Conservation (phyloP, 1,140 invertebrate species). For the Colletes latitarsis region DNA sequence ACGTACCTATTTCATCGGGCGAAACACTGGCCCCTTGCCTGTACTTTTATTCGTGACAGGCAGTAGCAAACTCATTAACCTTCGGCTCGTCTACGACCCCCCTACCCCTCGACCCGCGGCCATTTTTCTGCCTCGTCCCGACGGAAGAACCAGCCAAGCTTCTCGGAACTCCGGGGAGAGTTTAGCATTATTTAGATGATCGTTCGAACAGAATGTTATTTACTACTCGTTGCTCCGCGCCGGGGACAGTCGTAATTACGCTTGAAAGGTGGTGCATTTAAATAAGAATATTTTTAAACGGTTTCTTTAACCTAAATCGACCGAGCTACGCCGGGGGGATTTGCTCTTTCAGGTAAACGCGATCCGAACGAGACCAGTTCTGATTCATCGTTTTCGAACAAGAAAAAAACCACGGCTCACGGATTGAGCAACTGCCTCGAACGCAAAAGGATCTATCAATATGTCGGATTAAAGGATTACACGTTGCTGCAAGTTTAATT, state of each 20-base stretch:
- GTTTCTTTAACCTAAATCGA: no score
- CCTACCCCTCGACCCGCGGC: neutral
- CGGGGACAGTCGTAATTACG: no score
- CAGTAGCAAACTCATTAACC: conserved; percentile 69
- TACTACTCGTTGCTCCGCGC: neutral
- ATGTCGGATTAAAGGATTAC: conserved; percentile 7
- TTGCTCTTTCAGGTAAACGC: no score
- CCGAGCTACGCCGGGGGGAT: no score
- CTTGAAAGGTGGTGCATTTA: no score
- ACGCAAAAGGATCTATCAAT: no score
- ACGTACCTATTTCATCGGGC: conserved; percentile 56
- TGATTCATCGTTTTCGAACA: no score
- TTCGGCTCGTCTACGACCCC: conserved; percentile 48
- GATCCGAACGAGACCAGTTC: no score
- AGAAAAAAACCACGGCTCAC: no score
- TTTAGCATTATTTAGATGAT: neutral
- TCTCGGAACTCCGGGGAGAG: neutral
- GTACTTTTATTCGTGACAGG: conserved; percentile 60
- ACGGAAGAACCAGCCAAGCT: neutral
- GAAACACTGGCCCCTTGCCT: conserved; percentile 39
- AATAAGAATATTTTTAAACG: no score
- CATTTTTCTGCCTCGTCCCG: neutral
- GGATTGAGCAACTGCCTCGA: no score
- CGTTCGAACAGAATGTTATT: neutral
- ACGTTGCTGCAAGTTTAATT: neutral